phyloP scores from a whole-genome alignment of 2,797 vertebrate genomes.

The Numenius phaeopus region DNA sequence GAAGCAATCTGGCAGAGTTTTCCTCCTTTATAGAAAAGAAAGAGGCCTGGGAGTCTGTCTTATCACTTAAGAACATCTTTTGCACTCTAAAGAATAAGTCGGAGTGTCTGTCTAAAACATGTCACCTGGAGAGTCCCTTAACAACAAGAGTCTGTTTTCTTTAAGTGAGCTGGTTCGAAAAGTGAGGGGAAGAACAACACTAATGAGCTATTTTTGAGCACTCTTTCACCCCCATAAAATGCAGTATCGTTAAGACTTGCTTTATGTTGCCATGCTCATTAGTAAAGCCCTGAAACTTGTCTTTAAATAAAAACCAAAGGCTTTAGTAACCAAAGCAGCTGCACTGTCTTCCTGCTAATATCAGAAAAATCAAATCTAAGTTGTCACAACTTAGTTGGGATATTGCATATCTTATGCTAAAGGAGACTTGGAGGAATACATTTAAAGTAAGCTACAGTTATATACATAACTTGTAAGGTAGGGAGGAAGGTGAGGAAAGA shows the following conservation, averaged over 20 bases:
- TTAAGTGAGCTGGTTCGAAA: not conserved
- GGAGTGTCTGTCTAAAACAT: not conserved
- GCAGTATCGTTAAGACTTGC: not conserved
- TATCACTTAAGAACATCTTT: slow-evolving; percentile 43
- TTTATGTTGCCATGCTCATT: not conserved
- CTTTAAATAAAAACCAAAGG: slow-evolving; percentile 8
- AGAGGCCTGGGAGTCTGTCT: not conserved
- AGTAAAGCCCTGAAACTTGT: not conserved
- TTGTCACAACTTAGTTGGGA: not conserved
- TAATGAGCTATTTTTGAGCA: not conserved
- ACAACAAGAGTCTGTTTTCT: slow-evolving; percentile 1
- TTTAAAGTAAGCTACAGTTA: not conserved
- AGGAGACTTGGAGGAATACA: not conserved
- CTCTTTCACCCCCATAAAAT: slow-evolving; percentile 6
- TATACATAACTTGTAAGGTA: not conserved
- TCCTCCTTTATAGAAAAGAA: slow-evolving; percentile 10
- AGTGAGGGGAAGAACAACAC: not conserved
- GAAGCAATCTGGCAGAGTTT: slow-evolving; percentile 16
- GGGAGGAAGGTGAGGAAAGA: not conserved
- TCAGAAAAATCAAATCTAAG: not conserved
- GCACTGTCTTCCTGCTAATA: not conserved
- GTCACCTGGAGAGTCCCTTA: slow-evolving; percentile 15
- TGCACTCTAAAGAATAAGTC: not conserved
- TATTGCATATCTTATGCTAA: not conserved
- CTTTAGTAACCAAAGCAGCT: not conserved